phyloP scores from a whole-genome alignment of 2,888 invertebrate species.

The Cheilosia variabilis region DNA sequence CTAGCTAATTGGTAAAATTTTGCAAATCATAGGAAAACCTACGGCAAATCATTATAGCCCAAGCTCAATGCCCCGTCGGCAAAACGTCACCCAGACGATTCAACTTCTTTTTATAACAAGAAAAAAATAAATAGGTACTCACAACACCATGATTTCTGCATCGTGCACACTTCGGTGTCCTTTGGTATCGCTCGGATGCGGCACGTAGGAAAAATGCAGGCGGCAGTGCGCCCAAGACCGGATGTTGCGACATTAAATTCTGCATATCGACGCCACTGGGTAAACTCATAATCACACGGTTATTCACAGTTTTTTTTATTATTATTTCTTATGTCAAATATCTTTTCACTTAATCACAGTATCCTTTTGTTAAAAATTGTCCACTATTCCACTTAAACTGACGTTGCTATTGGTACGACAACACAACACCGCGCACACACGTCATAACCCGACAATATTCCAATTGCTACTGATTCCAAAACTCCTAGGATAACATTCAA shows the following conservation, averaged over 20 bases:
- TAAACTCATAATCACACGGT: slow-evolving; percentile 88
- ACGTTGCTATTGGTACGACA: slow-evolving; percentile 46
- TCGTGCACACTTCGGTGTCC: slow-evolving; percentile 98
- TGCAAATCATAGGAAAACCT: too few relatives aligned
- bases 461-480: slow-evolving; percentile 84
- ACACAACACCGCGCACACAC: slow-evolving; percentile 76
- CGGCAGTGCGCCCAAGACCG: slow-evolving; percentile 91
- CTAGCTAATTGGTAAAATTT: too few relatives aligned
- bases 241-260: slow-evolving; percentile 93
- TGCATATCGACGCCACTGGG: slow-evolving; percentile 94
- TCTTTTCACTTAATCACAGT: slow-evolving; percentile 37
- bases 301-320: not conserved
- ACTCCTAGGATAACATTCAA: slow-evolving; percentile 70
- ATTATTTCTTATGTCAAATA: slow-evolving; percentile 27
- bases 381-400: slow-evolving; percentile 19
- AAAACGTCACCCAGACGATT: not conserved
- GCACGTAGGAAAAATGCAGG: slow-evolving; percentile 95
- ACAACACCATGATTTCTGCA: slow-evolving; percentile 99
- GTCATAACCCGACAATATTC: slow-evolving; percentile 82
- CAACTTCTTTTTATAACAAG: not conserved
- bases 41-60: not conserved
- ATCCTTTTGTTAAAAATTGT: slow-evolving; percentile 6
- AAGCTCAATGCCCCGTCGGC: slow-evolving; percentile 23
- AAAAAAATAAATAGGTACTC: slow-evolving; percentile 84
- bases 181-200: slow-evolving; percentile 95